These are phyloP conservation scores for Leucoptera coffeella DNA, from an alignment of 2,888 invertebrate genomes.

Conservation along the genomic window DNA sequence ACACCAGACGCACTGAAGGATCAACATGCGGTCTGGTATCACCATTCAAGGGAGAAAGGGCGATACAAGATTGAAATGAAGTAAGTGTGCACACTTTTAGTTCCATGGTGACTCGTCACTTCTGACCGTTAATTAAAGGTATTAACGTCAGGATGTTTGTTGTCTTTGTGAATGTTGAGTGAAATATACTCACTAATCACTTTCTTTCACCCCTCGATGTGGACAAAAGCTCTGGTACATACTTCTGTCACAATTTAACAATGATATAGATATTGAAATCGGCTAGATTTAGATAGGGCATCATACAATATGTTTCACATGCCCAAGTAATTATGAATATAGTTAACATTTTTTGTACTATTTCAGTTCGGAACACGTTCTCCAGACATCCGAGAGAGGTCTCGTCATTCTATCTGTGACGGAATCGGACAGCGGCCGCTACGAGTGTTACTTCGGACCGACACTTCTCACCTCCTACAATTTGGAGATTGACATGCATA, in stretches of 20 bases:
- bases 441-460: constrained; percentile 54
- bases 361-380: constrained; percentile 46
- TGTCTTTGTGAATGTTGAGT: too few species aligned
- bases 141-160: too few species aligned
- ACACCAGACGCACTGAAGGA: constrained; percentile 42
- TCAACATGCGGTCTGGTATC: constrained; percentile 44
- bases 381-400: constrained; percentile 55
- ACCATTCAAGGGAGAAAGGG: constrained; percentile 48
- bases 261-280: too few species aligned
- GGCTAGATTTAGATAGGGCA: too few species aligned
- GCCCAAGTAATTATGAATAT: not conserved
- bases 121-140: too few species aligned
- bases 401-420: constrained; percentile 53
- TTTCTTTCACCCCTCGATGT: too few species aligned
- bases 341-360: not conserved
- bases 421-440: constrained; percentile 54
- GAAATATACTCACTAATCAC: too few species aligned
- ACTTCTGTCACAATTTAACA: too few species aligned
- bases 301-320: too few species aligned
- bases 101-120: too few species aligned
- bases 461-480: constrained; percentile 53
- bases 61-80: constrained; percentile 50
- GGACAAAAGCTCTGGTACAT: too few species aligned
- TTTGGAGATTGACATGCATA: constrained; percentile 54
- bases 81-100: too few species aligned